A percentile compares a stretch with the other conserved stretches of the same genome.
phyloP scores from a whole-genome alignment of 53 echinoderm and acorn worm species.

The Henricia sp. region DNA sequence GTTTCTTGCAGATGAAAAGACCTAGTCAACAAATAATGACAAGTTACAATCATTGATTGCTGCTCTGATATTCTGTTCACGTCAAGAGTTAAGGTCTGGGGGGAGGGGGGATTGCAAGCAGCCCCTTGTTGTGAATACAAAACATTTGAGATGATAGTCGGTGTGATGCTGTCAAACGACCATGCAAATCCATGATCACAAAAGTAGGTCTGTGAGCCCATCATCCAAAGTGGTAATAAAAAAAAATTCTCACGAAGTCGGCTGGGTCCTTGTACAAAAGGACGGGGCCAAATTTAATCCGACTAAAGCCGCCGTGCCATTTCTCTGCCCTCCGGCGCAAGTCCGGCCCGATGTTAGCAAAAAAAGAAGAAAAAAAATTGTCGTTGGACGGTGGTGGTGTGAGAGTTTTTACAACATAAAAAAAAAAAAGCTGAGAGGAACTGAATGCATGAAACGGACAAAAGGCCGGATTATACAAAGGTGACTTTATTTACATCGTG shows the following conservation, averaged over 20 bases:
- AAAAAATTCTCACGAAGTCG: neutral
- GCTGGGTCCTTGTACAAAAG: slow-evolving; percentile 2
- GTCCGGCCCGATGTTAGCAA: neutral
- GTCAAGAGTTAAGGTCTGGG: slow-evolving; percentile 1
- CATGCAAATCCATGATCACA: neutral
- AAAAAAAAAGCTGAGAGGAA: neutral
- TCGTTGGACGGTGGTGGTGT: too few species aligned
- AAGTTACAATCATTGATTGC: neutral
- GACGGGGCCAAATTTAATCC: slow-evolving; percentile 39
- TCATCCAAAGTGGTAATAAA: slow-evolving; percentile 1
- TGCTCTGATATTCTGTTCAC: slow-evolving; percentile 14
- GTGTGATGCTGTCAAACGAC: slow-evolving; percentile 22
- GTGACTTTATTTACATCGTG: slow-evolving; percentile 12
- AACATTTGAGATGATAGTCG: neutral
- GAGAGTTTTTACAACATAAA: too few species aligned
- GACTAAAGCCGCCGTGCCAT: slow-evolving; percentile 12
- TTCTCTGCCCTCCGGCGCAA: slow-evolving; percentile 26
- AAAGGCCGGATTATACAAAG: slow-evolving; percentile 8
- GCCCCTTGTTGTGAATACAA: neutral
- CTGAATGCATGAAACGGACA: neutral
- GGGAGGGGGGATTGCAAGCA: neutral
- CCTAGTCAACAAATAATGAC: neutral
- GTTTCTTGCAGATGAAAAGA: too few species aligned
- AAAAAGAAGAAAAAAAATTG: neutral
- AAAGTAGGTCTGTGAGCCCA: neutral